Percentiles rank a stretch among this genome's conserved stretches.
Evolutionary conservation across 2,113 vertebrate genomes (phyloP).

Genomic region (Actinemys pallida): DNA sequence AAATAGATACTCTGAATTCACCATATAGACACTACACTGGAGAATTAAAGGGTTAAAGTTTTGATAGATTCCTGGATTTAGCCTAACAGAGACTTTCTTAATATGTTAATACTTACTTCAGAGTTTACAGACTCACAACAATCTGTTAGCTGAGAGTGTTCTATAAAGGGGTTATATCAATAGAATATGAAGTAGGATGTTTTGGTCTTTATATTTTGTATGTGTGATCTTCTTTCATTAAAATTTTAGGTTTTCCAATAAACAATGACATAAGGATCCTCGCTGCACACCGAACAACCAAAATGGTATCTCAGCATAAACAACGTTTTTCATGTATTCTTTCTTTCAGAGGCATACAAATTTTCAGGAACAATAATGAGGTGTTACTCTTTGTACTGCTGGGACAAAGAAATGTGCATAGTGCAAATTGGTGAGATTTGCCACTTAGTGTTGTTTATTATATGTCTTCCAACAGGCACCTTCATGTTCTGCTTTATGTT

Average conservation of each 20-base stretch:
- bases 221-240: too few relatives aligned
- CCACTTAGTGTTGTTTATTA: neutral
- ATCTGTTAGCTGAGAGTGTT: neutral
- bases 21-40: neutral
- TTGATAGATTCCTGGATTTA: neutral
- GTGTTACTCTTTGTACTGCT: neutral
- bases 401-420: rapidly evolving
- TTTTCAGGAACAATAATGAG: neutral
- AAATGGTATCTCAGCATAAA: neutral
- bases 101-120: neutral
- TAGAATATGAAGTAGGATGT: neutral
- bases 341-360: neutral
- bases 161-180: neutral
- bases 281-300: too few relatives aligned
- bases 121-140: neutral
- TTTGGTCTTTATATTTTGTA: too few relatives aligned
- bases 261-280: too few relatives aligned
- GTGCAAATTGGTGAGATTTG: neutral
- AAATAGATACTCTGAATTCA: neutral
- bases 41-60: neutral
- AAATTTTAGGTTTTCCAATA: too few relatives aligned
- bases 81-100: neutral
- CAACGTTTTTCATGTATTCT: neutral
- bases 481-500: neutral
- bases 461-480: neutral